Evolutionary conservation across 1,140 invertebrate genomes (phyloP), one percentile per base, ranked within the genome.

Genomic region (Nephotettix cincticeps): DNA sequence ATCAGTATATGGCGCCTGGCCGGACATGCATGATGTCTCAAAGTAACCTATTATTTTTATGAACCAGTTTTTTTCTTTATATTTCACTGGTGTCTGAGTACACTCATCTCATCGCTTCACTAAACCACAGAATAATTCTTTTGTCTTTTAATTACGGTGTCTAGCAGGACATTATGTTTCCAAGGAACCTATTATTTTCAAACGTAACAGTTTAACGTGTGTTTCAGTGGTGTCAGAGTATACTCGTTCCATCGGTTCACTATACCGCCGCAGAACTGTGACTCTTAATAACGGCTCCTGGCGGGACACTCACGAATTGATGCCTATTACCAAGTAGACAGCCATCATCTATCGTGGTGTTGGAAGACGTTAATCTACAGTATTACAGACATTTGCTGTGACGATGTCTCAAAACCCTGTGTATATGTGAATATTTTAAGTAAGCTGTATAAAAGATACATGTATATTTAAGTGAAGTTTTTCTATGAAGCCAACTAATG

Each of bases 231-330:
- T 77, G 25, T 83, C 82, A 0, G 83, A 84, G 71, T 80, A 80
- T 72, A 77, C 77, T 68, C 77, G 82, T 58, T 80, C 81, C 61
- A 79, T 75, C 6, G 79, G 78, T 32, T 81, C 80, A 25, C 76
- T 79, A 17, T 74, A 77, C 1, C 76, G 79, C 2, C 77, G 81
- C 51, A 77, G 81, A 3, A 80, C 81, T 40, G 79, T 82, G 68
- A 78, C 81, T 1, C 76, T 81, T 17, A 67, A 67, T 21, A 67
- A 67, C 23, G 81, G 83, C 43, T 77, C 78, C 4, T 84, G 82
- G 81, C 78, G 80, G 68, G 81, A 84, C 72, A 80, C 80, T 68
- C 82, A 82, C 56, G 83, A 85, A 71, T 56, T 85, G 70, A 75
- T 81, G 73, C 79, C 78, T 56, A 75, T 77, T 63, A 70, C 72